These are phyloP conservation scores for Bradypodion ventrale DNA, from an alignment of 2,797 vertebrate species.

Conservation along the genomic window DNA sequence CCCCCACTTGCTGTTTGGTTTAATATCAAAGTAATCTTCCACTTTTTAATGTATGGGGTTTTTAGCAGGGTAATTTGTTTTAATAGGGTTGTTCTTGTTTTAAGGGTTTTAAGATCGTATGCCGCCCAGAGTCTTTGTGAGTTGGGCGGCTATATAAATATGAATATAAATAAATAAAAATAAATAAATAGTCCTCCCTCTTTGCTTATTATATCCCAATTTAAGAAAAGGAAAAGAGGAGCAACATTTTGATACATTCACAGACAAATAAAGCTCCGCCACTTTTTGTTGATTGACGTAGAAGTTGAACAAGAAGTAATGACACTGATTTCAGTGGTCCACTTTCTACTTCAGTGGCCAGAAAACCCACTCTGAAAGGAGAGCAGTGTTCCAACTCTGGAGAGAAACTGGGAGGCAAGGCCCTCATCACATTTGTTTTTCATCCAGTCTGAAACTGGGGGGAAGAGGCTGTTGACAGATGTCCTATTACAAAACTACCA, in stretches of 20 bases:
- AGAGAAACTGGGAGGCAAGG: neutral
- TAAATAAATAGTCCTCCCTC: too few relatives aligned
- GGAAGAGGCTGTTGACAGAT: neutral
- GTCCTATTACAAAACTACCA: neutral
- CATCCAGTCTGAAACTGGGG: neutral
- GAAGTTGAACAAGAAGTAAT: neutral
- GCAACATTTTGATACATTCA: neutral
- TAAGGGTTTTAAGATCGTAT: too few relatives aligned
- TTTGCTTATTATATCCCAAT: too few relatives aligned
- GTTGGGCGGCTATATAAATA: too few relatives aligned
- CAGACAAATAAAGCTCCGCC: neutral
- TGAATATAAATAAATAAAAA: too few relatives aligned
- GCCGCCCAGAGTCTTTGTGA: too few relatives aligned
- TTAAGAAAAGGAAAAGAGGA: too few relatives aligned
- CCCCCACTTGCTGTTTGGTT: too few relatives aligned
- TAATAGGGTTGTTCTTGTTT: too few relatives aligned
- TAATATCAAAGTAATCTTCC: too few relatives aligned
- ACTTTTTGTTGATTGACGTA: neutral
- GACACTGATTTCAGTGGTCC: neutral
- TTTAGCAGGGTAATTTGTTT: too few relatives aligned
- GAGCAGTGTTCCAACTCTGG: neutral
- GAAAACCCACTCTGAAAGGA: neutral
- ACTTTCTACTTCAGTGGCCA: neutral
- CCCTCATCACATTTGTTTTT: neutral
- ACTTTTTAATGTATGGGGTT: too few relatives aligned